These are phyloP conservation scores for Pseudolaguvia tuberculata DNA, from an alignment of 2,113 vertebrate species.

Conservation along the genomic window DNA sequence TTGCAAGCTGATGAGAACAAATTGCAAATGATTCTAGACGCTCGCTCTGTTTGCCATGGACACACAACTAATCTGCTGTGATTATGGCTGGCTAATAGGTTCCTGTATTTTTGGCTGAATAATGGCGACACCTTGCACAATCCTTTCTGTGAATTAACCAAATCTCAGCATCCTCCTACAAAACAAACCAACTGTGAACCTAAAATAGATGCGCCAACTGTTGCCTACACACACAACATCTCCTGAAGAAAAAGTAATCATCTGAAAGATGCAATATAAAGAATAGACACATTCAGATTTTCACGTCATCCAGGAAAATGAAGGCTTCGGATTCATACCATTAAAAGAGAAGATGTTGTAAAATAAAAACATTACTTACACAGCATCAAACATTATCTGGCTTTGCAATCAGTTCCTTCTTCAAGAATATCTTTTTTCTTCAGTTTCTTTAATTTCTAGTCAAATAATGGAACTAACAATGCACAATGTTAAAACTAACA, in stretches of 20 bases:
- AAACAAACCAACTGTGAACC: constrained; percentile 32
- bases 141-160: constrained; percentile 19
- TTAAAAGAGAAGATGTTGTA: neutral
- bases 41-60: constrained; percentile 48
- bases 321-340: neutral
- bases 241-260: neutral
- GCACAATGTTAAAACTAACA: too few species aligned
- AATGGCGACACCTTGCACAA: constrained; percentile 38
- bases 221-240: constrained; percentile 19
- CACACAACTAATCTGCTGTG: constrained; percentile 59
- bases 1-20: constrained; percentile 59
- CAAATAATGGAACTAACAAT: too few species aligned
- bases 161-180: constrained; percentile 29
- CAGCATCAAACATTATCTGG: too few species aligned
- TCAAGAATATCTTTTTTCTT: too few species aligned
- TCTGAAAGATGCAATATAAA: neutral
- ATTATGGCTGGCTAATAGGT: constrained; percentile 54
- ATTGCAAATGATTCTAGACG: constrained; percentile 58
- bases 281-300: neutral
- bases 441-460: too few species aligned
- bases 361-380: too few species aligned
- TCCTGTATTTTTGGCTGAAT: constrained; percentile 59
- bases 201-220: constrained; percentile 37
- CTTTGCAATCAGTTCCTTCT: too few species aligned
- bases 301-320: neutral